A percentile compares a stretch with the other conserved stretches of the same genome.
phyloP scores from a whole-genome alignment of 2,797 vertebrate genomes.

The Ispidina lecontei region DNA sequence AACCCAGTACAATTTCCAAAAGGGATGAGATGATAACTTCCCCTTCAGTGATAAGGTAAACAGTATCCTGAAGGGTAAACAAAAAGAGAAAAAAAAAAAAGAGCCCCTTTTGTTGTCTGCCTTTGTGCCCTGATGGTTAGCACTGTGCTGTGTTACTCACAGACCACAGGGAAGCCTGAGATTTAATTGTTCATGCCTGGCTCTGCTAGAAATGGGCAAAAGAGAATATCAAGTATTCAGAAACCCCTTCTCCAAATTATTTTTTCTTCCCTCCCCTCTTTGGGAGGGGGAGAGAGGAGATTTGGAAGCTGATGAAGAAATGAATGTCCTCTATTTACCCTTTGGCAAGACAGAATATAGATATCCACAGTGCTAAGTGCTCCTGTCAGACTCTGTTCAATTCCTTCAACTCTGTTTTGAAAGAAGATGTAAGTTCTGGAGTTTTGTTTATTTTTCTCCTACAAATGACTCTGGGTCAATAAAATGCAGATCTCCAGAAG shows the following conservation, averaged over 20 bases:
- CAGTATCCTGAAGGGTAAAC: conserved; percentile 84
- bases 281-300: conserved; percentile 38
- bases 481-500: neutral
- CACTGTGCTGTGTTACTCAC: conserved; percentile 75
- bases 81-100: conserved; percentile 66
- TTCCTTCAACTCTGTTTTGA: conserved; percentile 14
- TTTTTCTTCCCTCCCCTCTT: conserved; percentile 14
- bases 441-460: conserved; percentile 14
- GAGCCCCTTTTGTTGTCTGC: conserved; percentile 71
- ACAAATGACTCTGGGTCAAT: conserved; percentile 14
- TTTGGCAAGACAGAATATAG: conserved; percentile 73
- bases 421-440: conserved; percentile 48
- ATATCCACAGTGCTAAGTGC: conserved; percentile 54
- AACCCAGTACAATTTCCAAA: conserved; percentile 68
- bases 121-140: conserved; percentile 77
- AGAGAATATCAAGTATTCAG: conserved; percentile 61
- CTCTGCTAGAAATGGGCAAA: conserved; percentile 71
- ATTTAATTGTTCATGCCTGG: conserved; percentile 78
- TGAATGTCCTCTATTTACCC: conserved; percentile 79
- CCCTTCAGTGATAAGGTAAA: conserved; percentile 81
- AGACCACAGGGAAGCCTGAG: conserved; percentile 80
- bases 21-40: conserved; percentile 72
- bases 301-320: conserved; percentile 75
- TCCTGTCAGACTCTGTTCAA: conserved; percentile 52
- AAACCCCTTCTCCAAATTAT: conserved; percentile 65